Evolutionary conservation across 2,888 invertebrate species (phyloP).

Genomic region (Elmis aenea): DNA sequence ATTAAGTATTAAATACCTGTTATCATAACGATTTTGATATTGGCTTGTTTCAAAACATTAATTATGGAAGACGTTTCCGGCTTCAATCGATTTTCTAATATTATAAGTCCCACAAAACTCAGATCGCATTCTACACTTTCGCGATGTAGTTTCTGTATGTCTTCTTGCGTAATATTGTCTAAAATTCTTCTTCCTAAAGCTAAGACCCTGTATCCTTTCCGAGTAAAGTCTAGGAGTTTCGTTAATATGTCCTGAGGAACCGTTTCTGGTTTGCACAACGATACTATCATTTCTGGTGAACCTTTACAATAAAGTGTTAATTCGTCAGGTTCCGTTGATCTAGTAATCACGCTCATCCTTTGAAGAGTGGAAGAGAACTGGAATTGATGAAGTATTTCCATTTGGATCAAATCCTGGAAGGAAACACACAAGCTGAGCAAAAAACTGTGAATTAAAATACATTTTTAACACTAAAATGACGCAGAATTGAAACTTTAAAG

Average conservation of each 20-base stretch:
- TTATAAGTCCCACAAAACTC: slow-evolving; percentile 79
- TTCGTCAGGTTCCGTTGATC: slow-evolving; percentile 64
- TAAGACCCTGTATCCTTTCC: slow-evolving; percentile 88
- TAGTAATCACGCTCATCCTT: slow-evolving; percentile 81
- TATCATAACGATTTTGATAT: slow-evolving; percentile 91
- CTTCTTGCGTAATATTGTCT: slow-evolving; percentile 57
- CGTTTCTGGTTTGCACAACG: slow-evolving; percentile 65
- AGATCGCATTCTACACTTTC: slow-evolving; percentile 78
- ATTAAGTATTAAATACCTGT: slow-evolving; percentile 81
- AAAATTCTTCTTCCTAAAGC: slow-evolving; percentile 70
- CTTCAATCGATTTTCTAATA: slow-evolving; percentile 93
- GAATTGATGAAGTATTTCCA: slow-evolving; percentile 67
- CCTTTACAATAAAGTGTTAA: slow-evolving; percentile 87
- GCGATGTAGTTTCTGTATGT: slow-evolving; percentile 64
- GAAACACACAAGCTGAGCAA: too few species aligned
- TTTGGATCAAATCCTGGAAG: too few species aligned
- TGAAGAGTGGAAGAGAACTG: slow-evolving; percentile 81
- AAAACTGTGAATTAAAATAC: too few species aligned
- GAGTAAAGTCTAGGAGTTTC: slow-evolving; percentile 75
- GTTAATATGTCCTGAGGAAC: slow-evolving; percentile 73
- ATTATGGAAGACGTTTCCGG: slow-evolving; percentile 80
- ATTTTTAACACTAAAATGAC: too few species aligned
- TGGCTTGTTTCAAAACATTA: slow-evolving; percentile 69
- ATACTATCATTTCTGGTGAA: slow-evolving; percentile 84
- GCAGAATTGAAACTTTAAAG: too few species aligned